Evolutionary conservation across 2,888 invertebrate species (phyloP), one percentile per base, ranked within the genome.

Genomic region (Pristionchus entomophagus): DNA sequence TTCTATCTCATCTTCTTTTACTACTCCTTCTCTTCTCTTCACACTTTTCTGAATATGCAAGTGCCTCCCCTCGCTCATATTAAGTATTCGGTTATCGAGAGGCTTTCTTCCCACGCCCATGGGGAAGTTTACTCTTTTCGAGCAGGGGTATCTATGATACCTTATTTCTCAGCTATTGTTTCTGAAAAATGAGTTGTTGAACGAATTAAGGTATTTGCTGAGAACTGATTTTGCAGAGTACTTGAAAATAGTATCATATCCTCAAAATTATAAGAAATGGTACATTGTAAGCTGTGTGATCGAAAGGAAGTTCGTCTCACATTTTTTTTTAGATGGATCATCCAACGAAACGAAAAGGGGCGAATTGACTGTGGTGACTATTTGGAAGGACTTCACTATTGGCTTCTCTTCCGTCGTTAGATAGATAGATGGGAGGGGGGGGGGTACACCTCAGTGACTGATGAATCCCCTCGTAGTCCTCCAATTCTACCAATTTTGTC

Each of bases 31-130:
- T 22, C n/a, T n/a, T 69, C 69, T 38, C 69, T 32, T 69, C 69
- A 69, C 69, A 69, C 69, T 69, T 69, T 69, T 41, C 69, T 69
- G 69, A 69, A 69, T 69, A 69, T 69, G 38, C 35, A 69, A 69
- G 69, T 69, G 38, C 38, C 69, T 69, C 69, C 32, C 22, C 69
- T n/a, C 69, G 35, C 41, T 69, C 69, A 38, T 38, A 69, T 69
- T 69, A 17, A 69, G 69, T 69, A 69, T 69, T 35, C 69, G 38
- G 69, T 69, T 69, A 69, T 69, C 69, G 69, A 38, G 69, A 69
- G 22, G 69, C 69, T 38, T 41, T 38, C 69, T 38, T 38, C 35
- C 19, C 69, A 22, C 69, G 17, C 41, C 38, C 62, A 32, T 26
- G 69, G 69, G 38, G 19, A 69, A 69, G 69, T 69, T 69, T 69